A percentile compares a stretch with the other conserved stretches of the same genome.
Evolutionary conservation across 2,113 vertebrate species (phyloP).

Genomic region (Craseonycteris thonglongyai): DNA sequence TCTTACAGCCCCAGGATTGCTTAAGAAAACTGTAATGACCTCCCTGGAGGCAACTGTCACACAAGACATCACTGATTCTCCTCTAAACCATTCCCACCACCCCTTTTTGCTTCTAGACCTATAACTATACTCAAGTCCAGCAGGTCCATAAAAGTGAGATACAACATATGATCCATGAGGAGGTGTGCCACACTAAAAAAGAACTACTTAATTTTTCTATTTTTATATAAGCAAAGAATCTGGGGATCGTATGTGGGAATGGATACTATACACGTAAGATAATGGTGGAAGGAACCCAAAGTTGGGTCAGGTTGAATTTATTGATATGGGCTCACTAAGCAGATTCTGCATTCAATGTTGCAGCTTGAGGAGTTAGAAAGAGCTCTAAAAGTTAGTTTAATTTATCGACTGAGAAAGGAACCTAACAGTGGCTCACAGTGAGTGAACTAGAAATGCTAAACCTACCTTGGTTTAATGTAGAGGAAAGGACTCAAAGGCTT

Average conservation of each 20-base stretch:
- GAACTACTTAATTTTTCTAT: background rate
- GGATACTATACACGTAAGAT: background rate
- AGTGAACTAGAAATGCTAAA: background rate
- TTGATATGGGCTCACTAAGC: background rate
- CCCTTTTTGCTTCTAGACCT: background rate
- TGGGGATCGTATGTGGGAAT: background rate
- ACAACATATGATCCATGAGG: background rate
- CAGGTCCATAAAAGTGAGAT: background rate
- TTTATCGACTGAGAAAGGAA: background rate
- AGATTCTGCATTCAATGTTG: background rate
- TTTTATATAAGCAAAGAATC: background rate
- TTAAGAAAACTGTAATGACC: background rate
- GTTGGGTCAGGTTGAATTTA: background rate
- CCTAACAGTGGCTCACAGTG: background rate
- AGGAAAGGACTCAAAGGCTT: background rate
- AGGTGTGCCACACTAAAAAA: background rate
- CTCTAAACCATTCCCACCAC: background rate
- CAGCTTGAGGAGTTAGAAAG: background rate
- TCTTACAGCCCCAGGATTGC: background rate
- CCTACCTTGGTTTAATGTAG: background rate
- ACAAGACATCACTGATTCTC: background rate
- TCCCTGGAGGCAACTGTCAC: background rate
- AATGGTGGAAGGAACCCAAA: background rate
- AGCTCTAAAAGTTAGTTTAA: background rate
- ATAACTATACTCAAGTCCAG: background rate